Base-by-base conservation (phyloP, 2,797 vertebrate genomes). In the Esox lucius region DNA sequence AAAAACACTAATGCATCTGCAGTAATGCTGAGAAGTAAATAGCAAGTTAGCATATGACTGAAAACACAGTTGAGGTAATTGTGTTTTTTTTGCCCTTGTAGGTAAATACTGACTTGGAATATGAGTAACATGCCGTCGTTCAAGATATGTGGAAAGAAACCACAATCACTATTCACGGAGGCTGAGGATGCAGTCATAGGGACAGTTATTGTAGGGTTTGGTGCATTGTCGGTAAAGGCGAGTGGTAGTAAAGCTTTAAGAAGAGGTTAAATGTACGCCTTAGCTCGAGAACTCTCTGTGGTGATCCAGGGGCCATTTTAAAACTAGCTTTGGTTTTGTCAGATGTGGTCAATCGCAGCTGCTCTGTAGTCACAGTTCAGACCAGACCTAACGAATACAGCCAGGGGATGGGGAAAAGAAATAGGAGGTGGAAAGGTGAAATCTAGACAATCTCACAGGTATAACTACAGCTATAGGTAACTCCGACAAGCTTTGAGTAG, bases 321-420 rank as follows among this genome's bases (percentile, higher is more conserved):
- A 88, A 88, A 86, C 80, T 86, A 86, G 85, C 93, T 94, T 95
- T 95, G 93, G 93, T 94, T 92, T 82, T 83, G 87, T 88, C 87
- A 84, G 85, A 76, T 83, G 28, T 84, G 79, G 80, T 83, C 86
- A 81, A 79, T 80, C 72, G 82, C 77, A 85, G 81, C 80, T 84
- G 76, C 81, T 86, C 79, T 81, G 26, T 75, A 67, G 78, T 73
- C 85, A 81, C 81, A 76, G 73, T 81, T 83, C 81, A 85, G 83
- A 88, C 79, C 78, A 81, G 86, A 84, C 82, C 84, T 77, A 83
- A 84, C 69, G 71, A 24, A 68, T 79, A 64, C 78, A 26, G 74
- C 78, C 78, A 73, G 80, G 56, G 85, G 81, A 83, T 51, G 73
- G 77, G 78, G 11, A 15, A 33, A 31, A 35, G 15, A 31, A 46